Base-by-base conservation (phyloP, 2,113 vertebrate genomes). In the Motacilla tschutschensis region DNA sequence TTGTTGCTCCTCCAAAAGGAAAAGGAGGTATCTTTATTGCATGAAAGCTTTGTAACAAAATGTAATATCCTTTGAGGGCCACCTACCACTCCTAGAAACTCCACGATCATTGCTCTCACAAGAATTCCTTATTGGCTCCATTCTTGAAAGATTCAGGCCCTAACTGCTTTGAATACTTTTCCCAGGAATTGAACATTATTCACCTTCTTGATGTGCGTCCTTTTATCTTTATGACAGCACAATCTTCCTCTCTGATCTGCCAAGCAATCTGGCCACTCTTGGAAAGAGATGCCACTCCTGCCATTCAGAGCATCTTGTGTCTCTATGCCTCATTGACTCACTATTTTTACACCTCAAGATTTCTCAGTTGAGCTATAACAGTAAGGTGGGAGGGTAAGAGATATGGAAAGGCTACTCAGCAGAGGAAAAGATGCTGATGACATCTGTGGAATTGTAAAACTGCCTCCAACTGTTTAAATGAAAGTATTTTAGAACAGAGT, bases 291-390 rank as follows among this genome's bases (percentile, higher is more conserved):
- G 31, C 16, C 29, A 36, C 25, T 82, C 53, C 31, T 77, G 64
- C 58, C 64, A 51, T 77, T 31, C 57, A 79, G 36, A 90, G 12
- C 60, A 90, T 64, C 64, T 88, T 74, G 67, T 55, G 53, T 64
- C 41, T 84, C 72, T 67, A 13, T 66, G 88, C 78, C 81, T 91
- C 88, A 88, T 40, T 83, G 86, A 71, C 53, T 82, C 33, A 14
- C 22, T 36, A 2, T 38, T 91, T 89, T 35, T n/a, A 41, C 60
- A 84, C 17, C 55, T 51, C n/a, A 41, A 53, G 51, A 73, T 64
- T 79, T 79, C 63, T 83, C 64, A 67, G 41, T 2, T 84, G 74
- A 66, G 51, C 33, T 66, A 6, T n/a, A 79, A 91, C 1, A 0
- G 40, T 36, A 71, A 79, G 44, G 57, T 70, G 20, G 83, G 53